These are phyloP conservation scores for Poeciliopsis prolifica DNA, from an alignment of 2,113 vertebrate genomes.

Conservation along the genomic window DNA sequence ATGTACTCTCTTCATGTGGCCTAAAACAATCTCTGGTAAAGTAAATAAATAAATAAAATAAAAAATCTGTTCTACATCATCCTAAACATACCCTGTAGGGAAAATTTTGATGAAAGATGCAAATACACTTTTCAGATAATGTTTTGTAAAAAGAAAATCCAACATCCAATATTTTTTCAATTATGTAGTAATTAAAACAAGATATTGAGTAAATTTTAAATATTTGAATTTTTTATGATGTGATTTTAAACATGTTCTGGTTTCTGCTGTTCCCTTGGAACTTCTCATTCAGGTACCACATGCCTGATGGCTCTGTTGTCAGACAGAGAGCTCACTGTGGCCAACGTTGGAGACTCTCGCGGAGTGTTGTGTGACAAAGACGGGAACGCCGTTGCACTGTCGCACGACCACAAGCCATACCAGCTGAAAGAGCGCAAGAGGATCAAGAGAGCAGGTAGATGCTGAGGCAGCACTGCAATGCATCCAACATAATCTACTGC, in stretches of 20 bases:
- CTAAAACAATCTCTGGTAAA: too few relatives aligned
- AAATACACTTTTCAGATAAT: not conserved
- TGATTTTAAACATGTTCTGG: not conserved
- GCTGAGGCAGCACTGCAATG: not conserved
- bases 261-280: not conserved
- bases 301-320: slow-evolving; percentile 93
- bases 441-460: slow-evolving; percentile 95
- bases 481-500: not conserved
- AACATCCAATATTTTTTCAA: not conserved
- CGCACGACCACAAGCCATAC: slow-evolving; percentile 98
- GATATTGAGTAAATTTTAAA: not conserved
- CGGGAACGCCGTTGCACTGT: slow-evolving; percentile 92
- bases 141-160: not conserved
- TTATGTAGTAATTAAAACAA: not conserved
- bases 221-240: not conserved
- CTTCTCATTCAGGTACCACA: slow-evolving; percentile 83
- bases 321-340: slow-evolving; percentile 94
- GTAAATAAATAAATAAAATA: too few relatives aligned
- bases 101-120: not conserved
- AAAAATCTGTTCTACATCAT: not conserved
- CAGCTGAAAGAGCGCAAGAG: slow-evolving; percentile 97
- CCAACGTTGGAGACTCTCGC: slow-evolving; percentile 95
- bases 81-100: not conserved
- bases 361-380: slow-evolving; percentile 97
- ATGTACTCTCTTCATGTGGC: too few relatives aligned